Conservation (phyloP, 1,140 invertebrate species). For the Listronotus bonariensis region DNA sequence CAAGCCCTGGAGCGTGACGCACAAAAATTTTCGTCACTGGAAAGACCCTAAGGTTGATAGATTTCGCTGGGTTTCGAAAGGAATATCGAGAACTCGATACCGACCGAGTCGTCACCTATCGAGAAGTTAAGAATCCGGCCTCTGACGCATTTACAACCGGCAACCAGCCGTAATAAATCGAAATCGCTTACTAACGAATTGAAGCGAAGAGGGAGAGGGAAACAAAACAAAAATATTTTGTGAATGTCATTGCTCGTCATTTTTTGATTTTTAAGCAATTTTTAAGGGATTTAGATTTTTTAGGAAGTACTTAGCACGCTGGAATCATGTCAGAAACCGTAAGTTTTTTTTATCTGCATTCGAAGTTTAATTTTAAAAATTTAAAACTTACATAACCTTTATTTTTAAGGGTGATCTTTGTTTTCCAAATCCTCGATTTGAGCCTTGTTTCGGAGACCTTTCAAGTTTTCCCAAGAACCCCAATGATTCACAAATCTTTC, state of each 20-base stretch:
- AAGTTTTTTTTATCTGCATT: slow-evolving; percentile 7
- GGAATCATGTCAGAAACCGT: slow-evolving; percentile 33
- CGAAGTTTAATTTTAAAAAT: neutral
- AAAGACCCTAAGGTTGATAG: too few relatives aligned
- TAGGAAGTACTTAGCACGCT: neutral
- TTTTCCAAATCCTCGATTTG: slow-evolving; percentile 7
- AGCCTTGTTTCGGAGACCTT: slow-evolving; percentile 9
- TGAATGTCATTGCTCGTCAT: neutral
- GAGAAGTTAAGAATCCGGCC: too few relatives aligned
- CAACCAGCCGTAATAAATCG: too few relatives aligned
- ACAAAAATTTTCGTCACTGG: too few relatives aligned
- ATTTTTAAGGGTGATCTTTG: slow-evolving; percentile 27
- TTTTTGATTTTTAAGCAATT: neutral
- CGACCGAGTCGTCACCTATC: too few relatives aligned
- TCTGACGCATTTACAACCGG: too few relatives aligned
- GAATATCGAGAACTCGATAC: too few relatives aligned
- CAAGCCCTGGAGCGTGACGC: too few relatives aligned
- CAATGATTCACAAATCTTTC: slow-evolving; percentile 6
- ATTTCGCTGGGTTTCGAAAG: too few relatives aligned
- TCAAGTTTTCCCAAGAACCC: slow-evolving; percentile 7
- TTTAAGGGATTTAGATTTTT: neutral
- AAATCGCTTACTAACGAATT: neutral
- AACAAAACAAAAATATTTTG: neutral
- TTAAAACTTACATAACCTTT: slow-evolving; percentile 6
- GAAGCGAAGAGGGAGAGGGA: neutral